A percentile compares a stretch with the other conserved stretches of the same genome.
Conservation (phyloP, 1,140 invertebrate species). For the Drosophila varians region DNA sequence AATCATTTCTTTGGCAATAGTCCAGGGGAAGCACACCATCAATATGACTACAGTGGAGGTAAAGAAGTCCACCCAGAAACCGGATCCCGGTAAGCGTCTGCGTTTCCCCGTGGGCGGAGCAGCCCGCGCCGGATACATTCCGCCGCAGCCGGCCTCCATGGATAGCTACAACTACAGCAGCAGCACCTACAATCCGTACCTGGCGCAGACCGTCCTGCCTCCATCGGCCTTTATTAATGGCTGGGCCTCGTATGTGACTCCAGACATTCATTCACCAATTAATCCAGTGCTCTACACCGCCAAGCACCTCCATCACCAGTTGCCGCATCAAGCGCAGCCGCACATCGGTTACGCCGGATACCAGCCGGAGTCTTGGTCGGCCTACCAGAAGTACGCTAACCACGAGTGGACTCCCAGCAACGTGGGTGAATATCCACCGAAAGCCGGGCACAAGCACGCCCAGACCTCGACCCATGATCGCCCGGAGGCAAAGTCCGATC, state of each 20-base stretch:
- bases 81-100: constrained; percentile 84
- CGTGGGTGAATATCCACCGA: constrained; percentile 27
- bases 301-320: background rate
- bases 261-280: background rate
- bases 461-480: constrained; percentile 16
- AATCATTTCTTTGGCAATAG: constrained; percentile 60
- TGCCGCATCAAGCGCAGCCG: background rate
- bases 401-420: constrained; percentile 21
- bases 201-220: constrained; percentile 52
- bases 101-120: constrained; percentile 49
- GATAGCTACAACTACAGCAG: constrained; percentile 38
- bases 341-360: background rate
- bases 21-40: constrained; percentile 89
- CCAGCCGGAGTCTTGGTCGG: background rate
- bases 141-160: constrained; percentile 53
- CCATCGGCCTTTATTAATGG: constrained; percentile 67
- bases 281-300: constrained; percentile 2
- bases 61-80: constrained; percentile 90
- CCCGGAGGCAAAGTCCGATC: constrained; percentile 31
- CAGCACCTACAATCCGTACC: constrained; percentile 47
- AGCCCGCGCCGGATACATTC: constrained; percentile 52
- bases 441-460: constrained; percentile 27
- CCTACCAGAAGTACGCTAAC: constrained; percentile 19
- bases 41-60: constrained; percentile 90
- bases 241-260: constrained; percentile 65